Evolutionary conservation across 2,888 invertebrate genomes (phyloP).

Genomic region (Caenorhabditis imperialis): DNA sequence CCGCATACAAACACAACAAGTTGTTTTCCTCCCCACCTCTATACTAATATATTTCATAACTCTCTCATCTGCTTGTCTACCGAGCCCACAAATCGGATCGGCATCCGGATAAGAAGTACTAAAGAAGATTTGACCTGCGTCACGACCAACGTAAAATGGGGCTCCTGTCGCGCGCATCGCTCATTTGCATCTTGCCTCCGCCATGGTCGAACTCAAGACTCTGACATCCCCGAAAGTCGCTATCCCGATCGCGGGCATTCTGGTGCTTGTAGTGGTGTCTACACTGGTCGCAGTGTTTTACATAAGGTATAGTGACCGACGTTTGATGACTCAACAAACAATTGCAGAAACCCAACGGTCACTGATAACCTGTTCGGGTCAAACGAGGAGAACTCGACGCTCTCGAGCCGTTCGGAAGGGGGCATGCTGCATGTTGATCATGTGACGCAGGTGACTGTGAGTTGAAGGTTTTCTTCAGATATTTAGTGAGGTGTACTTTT

Average conservation of each 20-base stretch:
- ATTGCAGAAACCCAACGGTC: slow-evolving; percentile 40
- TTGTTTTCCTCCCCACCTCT: too few relatives aligned
- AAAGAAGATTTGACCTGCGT: slow-evolving; percentile 48
- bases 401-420: not conserved
- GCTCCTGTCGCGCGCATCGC: slow-evolving; percentile 5
- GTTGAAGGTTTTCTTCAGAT: too few relatives aligned
- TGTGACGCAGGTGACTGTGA: too few relatives aligned
- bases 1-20: too few relatives aligned
- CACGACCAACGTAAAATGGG: slow-evolving; percentile 35
- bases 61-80: too few relatives aligned
- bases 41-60: too few relatives aligned
- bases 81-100: too few relatives aligned
- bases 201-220: slow-evolving; percentile 55
- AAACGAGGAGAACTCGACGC: slow-evolving; percentile 1
- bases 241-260: slow-evolving; percentile 50
- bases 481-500: too few relatives aligned
- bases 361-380: slow-evolving; percentile 36
- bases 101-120: slow-evolving; percentile 29
- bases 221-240: slow-evolving; percentile 58
- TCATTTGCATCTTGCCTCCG: slow-evolving; percentile 15
- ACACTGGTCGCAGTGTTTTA: slow-evolving; percentile 60
- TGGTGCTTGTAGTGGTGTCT: slow-evolving; percentile 52
- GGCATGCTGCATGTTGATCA: slow-evolving; percentile 9
- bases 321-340: not conserved
- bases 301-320: slow-evolving; percentile 40